A percentile compares a stretch with the other conserved stretches of the same genome.
These are phyloP conservation scores for Cebus imitator DNA, from an alignment of 2,113 vertebrate genomes.

Conservation along the genomic window DNA sequence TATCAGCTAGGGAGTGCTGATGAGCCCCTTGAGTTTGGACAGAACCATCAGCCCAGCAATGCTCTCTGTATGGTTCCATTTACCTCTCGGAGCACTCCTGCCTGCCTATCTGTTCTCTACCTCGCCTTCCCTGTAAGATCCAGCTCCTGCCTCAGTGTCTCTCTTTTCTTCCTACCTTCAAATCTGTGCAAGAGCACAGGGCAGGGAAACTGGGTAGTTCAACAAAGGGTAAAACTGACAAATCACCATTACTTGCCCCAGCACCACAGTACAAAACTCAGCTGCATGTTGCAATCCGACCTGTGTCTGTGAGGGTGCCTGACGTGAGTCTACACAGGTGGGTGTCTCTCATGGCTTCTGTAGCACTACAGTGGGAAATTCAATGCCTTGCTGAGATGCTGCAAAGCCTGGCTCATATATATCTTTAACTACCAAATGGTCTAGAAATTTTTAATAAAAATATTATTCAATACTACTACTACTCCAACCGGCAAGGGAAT, in stretches of 20 bases:
- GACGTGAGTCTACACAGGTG: neutral
- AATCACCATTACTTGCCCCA: neutral
- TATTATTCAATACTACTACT: conserved; percentile 72
- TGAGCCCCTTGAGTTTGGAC: neutral
- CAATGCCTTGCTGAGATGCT: neutral
- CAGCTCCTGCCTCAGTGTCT: neutral
- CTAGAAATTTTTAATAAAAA: conserved; percentile 75
- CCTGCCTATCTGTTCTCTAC: neutral
- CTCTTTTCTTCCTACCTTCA: neutral
- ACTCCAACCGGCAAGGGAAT: conserved; percentile 49
- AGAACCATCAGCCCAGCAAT: neutral
- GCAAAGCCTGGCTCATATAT: conserved; percentile 54
- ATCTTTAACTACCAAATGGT: conserved; percentile 60
- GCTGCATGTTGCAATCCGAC: fast-evolving
- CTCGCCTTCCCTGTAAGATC: neutral
- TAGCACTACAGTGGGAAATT: neutral
- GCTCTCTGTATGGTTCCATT: neutral
- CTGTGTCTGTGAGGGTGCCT: neutral
- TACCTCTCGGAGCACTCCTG: neutral
- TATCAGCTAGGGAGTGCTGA: neutral
- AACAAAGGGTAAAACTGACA: neutral
- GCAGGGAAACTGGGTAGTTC: neutral
- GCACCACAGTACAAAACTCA: fast-evolving
- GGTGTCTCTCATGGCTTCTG: neutral
- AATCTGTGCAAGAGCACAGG: neutral